Evolutionary conservation across 2,113 vertebrate species (phyloP).

Genomic region (Cyanistes caeruleus): DNA sequence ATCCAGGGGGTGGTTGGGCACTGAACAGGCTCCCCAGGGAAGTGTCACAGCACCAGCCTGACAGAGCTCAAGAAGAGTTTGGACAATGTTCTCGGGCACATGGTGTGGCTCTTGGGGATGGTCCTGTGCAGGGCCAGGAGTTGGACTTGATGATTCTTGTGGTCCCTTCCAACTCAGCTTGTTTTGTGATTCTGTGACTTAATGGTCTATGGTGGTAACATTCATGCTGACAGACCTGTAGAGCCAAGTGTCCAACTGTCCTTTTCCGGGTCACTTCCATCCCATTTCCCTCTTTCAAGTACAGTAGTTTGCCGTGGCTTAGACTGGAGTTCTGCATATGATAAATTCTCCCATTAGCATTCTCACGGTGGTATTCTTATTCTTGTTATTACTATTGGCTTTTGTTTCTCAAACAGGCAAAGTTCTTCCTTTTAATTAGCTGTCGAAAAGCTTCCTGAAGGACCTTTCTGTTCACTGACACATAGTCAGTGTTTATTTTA

Average conservation of each 20-base stretch:
- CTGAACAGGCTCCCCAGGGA: not conserved
- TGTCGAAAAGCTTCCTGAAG: not conserved
- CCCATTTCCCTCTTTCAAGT: not conserved
- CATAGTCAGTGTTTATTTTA: not conserved
- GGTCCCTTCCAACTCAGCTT: not conserved
- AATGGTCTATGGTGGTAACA: not conserved
- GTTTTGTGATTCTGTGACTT: not conserved
- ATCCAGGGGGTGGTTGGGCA: fast-evolving
- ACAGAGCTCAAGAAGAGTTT: not conserved
- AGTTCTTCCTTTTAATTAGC: not conserved
- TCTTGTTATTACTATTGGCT: not conserved
- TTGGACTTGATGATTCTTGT: not conserved
- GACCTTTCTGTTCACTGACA: not conserved
- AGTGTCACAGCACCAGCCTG: not conserved
- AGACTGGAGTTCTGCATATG: not conserved
- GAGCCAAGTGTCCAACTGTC: not conserved
- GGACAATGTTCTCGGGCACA: not conserved
- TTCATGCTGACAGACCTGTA: not conserved
- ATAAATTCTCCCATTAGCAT: not conserved
- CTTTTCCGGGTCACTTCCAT: not conserved
- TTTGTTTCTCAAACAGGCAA: not conserved
- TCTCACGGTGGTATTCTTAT: not conserved
- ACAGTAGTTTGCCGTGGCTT: not conserved
- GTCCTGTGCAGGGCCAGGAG: not conserved
- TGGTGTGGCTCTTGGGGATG: not conserved